Evolutionary conservation across 2,797 vertebrate genomes (phyloP).

Genomic region (Typhlichthys subterraneus): DNA sequence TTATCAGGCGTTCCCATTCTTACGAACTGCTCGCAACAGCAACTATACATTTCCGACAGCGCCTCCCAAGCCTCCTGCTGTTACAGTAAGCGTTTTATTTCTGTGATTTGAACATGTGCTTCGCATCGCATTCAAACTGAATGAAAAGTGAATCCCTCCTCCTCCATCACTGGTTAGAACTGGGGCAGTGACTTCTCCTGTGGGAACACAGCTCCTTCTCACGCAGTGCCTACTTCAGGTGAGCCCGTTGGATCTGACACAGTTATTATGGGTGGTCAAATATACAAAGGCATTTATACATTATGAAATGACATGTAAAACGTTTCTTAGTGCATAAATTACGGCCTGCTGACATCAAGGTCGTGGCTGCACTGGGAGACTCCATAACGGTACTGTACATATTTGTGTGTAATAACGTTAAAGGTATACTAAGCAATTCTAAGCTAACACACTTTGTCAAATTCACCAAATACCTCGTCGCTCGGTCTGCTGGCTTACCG

Average conservation of each 20-base stretch:
- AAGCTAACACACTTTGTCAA: too few species aligned
- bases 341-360: conserved; percentile 85
- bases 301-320: conserved; percentile 11
- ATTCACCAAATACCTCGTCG: too few species aligned
- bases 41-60: conserved; percentile 72
- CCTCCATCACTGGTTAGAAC: conserved; percentile 76
- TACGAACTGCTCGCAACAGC: conserved; percentile 85
- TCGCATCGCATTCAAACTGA: not conserved
- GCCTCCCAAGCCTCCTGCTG: conserved; percentile 64
- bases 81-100: conserved; percentile 70
- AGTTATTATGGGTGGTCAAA: not conserved
- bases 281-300: not conserved
- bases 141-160: not conserved
- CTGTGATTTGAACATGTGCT: conserved; percentile 6
- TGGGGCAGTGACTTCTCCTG: conserved; percentile 92
- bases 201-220: conserved; percentile 63
- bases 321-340: conserved; percentile 81
- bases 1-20: conserved; percentile 73
- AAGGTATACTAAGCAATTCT: not conserved
- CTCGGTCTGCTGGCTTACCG: too few species aligned
- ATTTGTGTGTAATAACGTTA: conserved; percentile 2
- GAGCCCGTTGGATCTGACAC: conserved; percentile 28
- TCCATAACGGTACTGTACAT: conserved; percentile 84
- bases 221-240: conserved; percentile 85
- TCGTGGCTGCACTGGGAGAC: conserved; percentile 88